These are phyloP conservation scores for Pseudococcus jackbeardsleyi DNA, from an alignment of 2,888 invertebrate species.

Conservation along the genomic window DNA sequence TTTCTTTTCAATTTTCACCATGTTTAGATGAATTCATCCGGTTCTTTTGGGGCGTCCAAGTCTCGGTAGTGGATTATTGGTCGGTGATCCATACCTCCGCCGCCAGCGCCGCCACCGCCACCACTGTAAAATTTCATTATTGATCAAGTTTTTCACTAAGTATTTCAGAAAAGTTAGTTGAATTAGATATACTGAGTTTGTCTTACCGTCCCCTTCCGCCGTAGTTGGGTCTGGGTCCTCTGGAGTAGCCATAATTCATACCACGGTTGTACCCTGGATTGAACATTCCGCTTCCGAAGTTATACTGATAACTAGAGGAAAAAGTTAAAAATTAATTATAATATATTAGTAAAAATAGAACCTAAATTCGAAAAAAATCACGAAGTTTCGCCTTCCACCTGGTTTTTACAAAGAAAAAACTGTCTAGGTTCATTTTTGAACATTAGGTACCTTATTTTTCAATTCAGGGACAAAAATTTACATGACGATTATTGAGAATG, in stretches of 20 bases:
- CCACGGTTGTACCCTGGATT: constrained; percentile 65
- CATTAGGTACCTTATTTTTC: too few species aligned
- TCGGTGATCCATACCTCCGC: constrained; percentile 82
- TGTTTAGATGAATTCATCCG: constrained; percentile 76
- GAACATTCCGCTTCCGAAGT: constrained; percentile 59
- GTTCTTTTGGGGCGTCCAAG: constrained; percentile 92
- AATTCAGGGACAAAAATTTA: too few species aligned
- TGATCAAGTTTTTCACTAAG: background rate
- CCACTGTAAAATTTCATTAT: constrained; percentile 37
- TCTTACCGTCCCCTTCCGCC: constrained; percentile 66
- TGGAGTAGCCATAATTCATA: constrained; percentile 66
- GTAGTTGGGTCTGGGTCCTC: constrained; percentile 65
- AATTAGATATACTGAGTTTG: background rate
- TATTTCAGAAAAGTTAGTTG: background rate
- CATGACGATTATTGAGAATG: too few species aligned
- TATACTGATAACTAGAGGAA: constrained; percentile 55
- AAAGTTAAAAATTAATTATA: background rate
- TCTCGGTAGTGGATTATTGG: constrained; percentile 93
- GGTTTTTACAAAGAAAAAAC: too few species aligned
- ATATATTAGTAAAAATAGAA: too few species aligned
- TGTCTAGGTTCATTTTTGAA: too few species aligned
- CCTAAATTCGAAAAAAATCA: too few species aligned
- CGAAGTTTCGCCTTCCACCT: too few species aligned
- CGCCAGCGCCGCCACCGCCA: background rate
- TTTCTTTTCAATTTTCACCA: background rate